Percentiles rank a stretch among this genome's conserved stretches.
phyloP scores from a whole-genome alignment of 1,140 invertebrate genomes.

The Drosophila arizonae region DNA sequence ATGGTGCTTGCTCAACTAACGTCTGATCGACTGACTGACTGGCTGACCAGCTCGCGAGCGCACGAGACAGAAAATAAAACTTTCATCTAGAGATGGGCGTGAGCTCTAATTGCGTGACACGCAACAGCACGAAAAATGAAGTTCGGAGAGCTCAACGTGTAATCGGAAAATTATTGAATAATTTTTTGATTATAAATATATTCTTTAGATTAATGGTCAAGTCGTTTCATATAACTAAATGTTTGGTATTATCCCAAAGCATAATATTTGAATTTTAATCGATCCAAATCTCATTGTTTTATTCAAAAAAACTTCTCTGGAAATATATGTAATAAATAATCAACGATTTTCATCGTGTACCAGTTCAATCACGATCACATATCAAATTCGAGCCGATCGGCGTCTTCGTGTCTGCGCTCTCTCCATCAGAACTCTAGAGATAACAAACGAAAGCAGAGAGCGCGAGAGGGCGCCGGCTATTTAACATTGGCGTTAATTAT shows the following conservation, averaged over 20 bases:
- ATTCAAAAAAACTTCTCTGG: no score
- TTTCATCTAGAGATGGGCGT: not conserved
- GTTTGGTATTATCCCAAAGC: no score
- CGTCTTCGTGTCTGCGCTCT: slow-evolving; percentile 44
- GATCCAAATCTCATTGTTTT: no score
- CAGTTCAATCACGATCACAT: not conserved
- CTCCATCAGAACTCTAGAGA: slow-evolving; percentile 11
- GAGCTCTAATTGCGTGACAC: not conserved
- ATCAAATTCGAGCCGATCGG: slow-evolving; percentile 21
- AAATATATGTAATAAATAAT: no score
- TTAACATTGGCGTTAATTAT: slow-evolving; percentile 48
- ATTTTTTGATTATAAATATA: no score
- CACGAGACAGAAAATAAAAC: slow-evolving; percentile 13
- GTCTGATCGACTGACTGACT: slow-evolving; percentile 7
- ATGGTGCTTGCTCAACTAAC: slow-evolving; percentile 52
- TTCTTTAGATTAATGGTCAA: no score
- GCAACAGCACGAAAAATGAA: not conserved
- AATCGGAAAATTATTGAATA: no score
- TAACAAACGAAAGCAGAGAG: slow-evolving; percentile 31
- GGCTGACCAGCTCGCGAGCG: slow-evolving; percentile 17
- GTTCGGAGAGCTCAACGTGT: not conserved
- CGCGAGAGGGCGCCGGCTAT: slow-evolving; percentile 14
- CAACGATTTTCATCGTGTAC: no score
- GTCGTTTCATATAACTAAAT: no score
- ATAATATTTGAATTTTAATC: no score